Evolutionary conservation across 53 echinoderm and acorn worm genomes (phyloP).

Genomic region (Arbacia lixula): DNA sequence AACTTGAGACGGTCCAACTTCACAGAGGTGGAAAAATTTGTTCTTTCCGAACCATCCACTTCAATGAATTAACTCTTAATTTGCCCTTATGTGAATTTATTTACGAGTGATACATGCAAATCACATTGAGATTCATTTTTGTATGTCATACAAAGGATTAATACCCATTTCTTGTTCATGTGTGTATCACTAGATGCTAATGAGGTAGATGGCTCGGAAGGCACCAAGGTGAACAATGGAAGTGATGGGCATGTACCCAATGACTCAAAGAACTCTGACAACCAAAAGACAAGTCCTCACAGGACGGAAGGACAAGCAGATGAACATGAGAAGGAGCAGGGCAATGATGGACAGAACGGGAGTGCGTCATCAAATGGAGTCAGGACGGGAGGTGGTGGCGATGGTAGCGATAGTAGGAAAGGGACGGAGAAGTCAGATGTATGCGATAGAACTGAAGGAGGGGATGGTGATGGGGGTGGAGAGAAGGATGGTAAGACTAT

Average conservation of each 20-base stretch:
- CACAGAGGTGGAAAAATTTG: too few species aligned
- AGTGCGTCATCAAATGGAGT: too few species aligned
- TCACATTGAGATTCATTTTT: too few species aligned
- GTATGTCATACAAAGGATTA: too few species aligned
- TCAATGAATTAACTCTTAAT: too few species aligned
- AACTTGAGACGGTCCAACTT: too few species aligned
- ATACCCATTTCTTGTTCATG: too few species aligned
- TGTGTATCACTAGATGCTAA: conserved; percentile 3
- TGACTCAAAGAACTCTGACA: conserved; percentile 1
- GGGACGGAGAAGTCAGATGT: neutral
- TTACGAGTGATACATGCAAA: too few species aligned
- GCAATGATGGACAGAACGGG: conserved; percentile 1
- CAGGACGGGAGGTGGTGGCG: too few species aligned
- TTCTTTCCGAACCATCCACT: too few species aligned
- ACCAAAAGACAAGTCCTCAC: conserved; percentile 14
- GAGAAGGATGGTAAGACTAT: neutral
- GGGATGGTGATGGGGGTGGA: conserved; percentile 23
- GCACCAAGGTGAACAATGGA: conserved; percentile 6
- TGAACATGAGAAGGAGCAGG: conserved; percentile 10
- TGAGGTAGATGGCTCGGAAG: neutral
- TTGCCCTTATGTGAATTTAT: too few species aligned
- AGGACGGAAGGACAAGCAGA: neutral
- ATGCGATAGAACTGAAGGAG: neutral
- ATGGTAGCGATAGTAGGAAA: too few species aligned
- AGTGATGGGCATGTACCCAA: neutral